Evolutionary conservation across 2,113 vertebrate genomes (phyloP).

Genomic region (Salminus brasiliensis): DNA sequence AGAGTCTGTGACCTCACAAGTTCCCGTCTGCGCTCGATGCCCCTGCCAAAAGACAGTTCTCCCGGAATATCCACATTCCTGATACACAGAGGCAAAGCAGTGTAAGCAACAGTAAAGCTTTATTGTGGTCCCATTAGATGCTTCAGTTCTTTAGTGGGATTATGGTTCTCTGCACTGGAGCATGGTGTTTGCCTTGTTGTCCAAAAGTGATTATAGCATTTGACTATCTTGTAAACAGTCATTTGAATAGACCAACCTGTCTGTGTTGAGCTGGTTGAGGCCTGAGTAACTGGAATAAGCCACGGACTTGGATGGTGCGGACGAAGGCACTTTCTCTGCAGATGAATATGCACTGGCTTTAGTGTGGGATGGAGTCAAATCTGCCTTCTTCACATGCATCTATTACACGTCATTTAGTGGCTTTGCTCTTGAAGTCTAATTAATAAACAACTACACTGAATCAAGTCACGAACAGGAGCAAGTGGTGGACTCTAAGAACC

Average conservation of each 20-base stretch:
- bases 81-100: slow-evolving; percentile 9
- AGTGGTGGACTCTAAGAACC: too few relatives aligned
- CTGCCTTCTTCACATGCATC: neutral
- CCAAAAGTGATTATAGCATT: neutral
- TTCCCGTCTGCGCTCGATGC: slow-evolving; percentile 82
- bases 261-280: slow-evolving; percentile 57
- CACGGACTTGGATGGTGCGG: slow-evolving; percentile 69
- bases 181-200: neutral
- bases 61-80: slow-evolving; percentile 65
- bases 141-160: neutral
- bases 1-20: slow-evolving; percentile 94
- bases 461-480: too few relatives aligned
- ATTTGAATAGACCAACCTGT: slow-evolving; percentile 64
- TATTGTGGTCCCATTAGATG: slow-evolving; percentile 12
- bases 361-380: neutral
- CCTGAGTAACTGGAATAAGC: slow-evolving; percentile 73
- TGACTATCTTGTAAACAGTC: neutral
- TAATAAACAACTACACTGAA: too few relatives aligned
- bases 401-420: neutral
- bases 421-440: neutral
- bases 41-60: slow-evolving; percentile 65
- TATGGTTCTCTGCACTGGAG: neutral
- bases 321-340: slow-evolving; percentile 77
- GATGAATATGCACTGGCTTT: neutral
- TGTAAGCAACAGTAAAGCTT: neutral